phyloP scores from a whole-genome alignment of 1,140 invertebrate species.

The Mesaphorura yosii region DNA sequence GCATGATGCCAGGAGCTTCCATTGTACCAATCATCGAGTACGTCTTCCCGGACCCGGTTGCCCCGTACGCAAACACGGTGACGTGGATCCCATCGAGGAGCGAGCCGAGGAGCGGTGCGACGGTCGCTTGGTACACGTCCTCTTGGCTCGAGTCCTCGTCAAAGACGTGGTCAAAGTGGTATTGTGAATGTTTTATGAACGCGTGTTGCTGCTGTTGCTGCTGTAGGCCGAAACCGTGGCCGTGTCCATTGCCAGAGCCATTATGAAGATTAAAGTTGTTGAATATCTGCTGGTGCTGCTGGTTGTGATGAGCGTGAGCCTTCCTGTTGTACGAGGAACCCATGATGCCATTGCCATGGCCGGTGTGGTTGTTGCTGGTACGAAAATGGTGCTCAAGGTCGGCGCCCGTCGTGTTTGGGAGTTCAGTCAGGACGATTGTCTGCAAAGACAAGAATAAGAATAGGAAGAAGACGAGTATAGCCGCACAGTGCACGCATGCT shows the following conservation, averaged over 20 bases:
- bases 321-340: too few species aligned
- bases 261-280: constrained; percentile 1
- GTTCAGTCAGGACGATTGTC: constrained; percentile 21
- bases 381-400: constrained; percentile 21
- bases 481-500: too few species aligned
- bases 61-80: constrained; percentile 93
- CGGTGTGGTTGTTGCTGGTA: neutral
- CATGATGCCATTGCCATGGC: neutral
- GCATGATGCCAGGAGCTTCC: constrained; percentile 71
- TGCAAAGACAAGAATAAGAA: constrained; percentile 16
- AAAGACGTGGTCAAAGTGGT: constrained; percentile 29
- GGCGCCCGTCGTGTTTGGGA: constrained; percentile 9
- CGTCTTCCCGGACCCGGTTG: constrained; percentile 53
- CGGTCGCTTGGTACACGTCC: constrained; percentile 27
- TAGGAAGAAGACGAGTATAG: too few species aligned
- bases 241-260: neutral
- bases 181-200: constrained; percentile 15
- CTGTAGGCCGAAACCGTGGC: neutral
- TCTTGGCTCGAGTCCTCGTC: constrained; percentile 26
- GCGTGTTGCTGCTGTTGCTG: constrained; percentile 1
- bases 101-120: constrained; percentile 21
- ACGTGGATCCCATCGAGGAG: constrained; percentile 40
- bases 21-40: constrained; percentile 46
- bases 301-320: neutral
- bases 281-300: neutral